Evolutionary conservation across 2,888 invertebrate species (phyloP), one percentile per base, ranked within the genome.

Genomic region (Nymphalis c-album): DNA sequence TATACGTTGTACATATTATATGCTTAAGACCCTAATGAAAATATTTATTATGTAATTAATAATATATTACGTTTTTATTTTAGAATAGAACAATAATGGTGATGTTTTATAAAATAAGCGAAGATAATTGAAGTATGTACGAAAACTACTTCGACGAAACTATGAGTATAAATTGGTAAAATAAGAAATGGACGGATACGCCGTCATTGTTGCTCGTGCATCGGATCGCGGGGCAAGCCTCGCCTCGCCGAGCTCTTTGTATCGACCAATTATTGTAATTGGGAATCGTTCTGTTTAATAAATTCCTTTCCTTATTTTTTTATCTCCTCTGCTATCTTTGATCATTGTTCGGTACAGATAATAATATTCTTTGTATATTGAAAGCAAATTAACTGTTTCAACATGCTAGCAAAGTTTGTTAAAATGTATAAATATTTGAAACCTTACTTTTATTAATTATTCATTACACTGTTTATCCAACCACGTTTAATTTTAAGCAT

Each of bases 191-290:
- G 40, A 40, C 13, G 53, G 31, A 55, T 31, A n/a, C 53, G 26
- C 40, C 50, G 48, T 51, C 64, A 45, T 64, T 50, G 45, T 40
- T 31, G 64, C n/a, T 35, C 26, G 50, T 45, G 31, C 45, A n/a
- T 22, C 22, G 22, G 53, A 17, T 45, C 62, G 17, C 57, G 57
- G 8, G 47, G 26, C 26, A 31, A 31, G 6, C 6, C 26, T 31
- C 64, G 51, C 47, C 60, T 20, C 59, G 26, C 51, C 45, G 64
- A 40, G 40, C 50, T 59, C 64, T 59, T 50, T 60, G 64, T 60
- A 26, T 40, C 60, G 53, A 60, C 60, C 60, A 53, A 60, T 65
- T 53, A 65, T 65, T 65, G 60, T 65, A 65, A 65, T 60, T 60
- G 65, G 53, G 17, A 60, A 65, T n/a, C 47, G 46, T 53, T 55